Evolutionary conservation across 1,140 invertebrate genomes (phyloP), one percentile per base, ranked within the genome.

Genomic region (Dinoponera quadriceps): DNA sequence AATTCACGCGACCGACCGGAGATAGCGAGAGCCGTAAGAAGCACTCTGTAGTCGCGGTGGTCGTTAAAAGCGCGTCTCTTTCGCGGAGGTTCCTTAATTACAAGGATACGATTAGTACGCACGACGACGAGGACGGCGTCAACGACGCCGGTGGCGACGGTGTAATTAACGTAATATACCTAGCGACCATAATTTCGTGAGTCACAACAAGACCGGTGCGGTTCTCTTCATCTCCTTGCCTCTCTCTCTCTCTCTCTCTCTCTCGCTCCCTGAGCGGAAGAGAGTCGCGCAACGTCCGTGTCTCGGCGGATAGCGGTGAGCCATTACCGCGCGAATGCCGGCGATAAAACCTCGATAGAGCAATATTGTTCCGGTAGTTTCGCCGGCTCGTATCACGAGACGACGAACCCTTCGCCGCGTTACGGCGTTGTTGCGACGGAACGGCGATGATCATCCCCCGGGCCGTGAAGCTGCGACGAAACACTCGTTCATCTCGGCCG

Each of bases 261-360:
- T 44, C 38, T 44, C 38, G 4, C 38, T 66, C 44, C 66, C 33
- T 69, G 3, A n/a, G 65, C 33, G 20, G 59, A 38, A 49, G 65
- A n/a, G 38, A 44, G 38, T 44, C 38, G 3, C 38, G 3, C 38
- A 44, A 4, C 7, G 38, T 11, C 7, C 38, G 9, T 44, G 38
- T 11, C 38, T 44, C 38, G 1, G 14, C 13, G 65, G 75, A 80
- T 71, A 57, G 51, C 38, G 14, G 51, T 44, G 27, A 9, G 44
- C 33, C 66, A 59, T 69, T 59, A 73, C 33, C 13, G 54, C 54
- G 68, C 22, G 55, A 81, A 44, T 69, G 68, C 33, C 77, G 20
- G 54, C 77, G 54, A 81, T 81, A 81, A 73, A 81, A 69, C n/a
- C 38, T 60, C 73, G 77, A 75, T 75, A 63, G 71, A 55, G 55